Base-by-base conservation (phyloP, 2,113 vertebrate species). In the Pygoscelis antarcticus region DNA sequence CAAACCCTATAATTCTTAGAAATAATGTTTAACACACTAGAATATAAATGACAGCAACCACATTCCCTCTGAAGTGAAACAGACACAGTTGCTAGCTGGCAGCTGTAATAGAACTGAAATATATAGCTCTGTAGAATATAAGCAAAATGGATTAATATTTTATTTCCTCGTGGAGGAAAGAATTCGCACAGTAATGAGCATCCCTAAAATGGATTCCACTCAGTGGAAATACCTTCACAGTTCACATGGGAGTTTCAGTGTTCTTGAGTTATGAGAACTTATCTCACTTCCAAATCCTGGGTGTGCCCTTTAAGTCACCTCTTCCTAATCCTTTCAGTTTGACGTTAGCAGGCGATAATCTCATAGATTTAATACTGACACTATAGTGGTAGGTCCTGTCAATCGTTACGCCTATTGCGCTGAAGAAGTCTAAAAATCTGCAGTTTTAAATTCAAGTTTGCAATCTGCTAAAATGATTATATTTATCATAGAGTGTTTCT, bases 251-350 rank as follows among this genome's bases (percentile, higher is more conserved):
- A 84, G 25, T 26, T 54, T 83, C 44, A 36, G 27, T 21, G 64
- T 55, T 90, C 55, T 27, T 88, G 23, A 95, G 17, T 65, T 89
- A 65, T 38, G 42, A 90, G 68, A 95, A 66, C 7, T 89, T 87
- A 69, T 71, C 46, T 80, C 87, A 61, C 60, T 94, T 85, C 57
- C 32, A 92, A 91, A 87, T 86, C 85, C 72, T 70, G 40, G 16
- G 27, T 42, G 49, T 49, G 52, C 82, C 55, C 60, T 92, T 81
- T 75, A 83, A 38, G 69, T 79, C 68, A 96, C 7, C 40, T 89
- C 47, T 82, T 71, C 62, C 55, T 90, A 94, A 94, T 95, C 84
- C 60, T 93, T 95, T 68, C 30, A 49, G 27, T 86, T 51, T 78
- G 66, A 92, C 92, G 40, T 68, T 87, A 93, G 84, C 17, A 94